A percentile compares a stretch with the other conserved stretches of the same genome.
These are phyloP conservation scores for Uria lomvia DNA, from an alignment of 2,113 vertebrate genomes.

Conservation along the genomic window DNA sequence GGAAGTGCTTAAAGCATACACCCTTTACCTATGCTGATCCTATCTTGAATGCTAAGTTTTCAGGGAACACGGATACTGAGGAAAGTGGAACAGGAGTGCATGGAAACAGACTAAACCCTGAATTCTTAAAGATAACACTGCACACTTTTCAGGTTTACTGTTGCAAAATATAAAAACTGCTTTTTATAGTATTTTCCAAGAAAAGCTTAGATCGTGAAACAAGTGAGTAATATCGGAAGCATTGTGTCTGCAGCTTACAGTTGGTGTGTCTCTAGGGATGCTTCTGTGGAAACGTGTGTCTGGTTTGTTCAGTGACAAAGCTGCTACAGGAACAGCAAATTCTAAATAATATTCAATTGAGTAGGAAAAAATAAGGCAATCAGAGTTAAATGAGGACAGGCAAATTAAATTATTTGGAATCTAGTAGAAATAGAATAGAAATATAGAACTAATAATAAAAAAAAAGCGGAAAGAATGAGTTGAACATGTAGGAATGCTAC, in stretches of 20 bases:
- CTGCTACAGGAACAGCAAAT: not conserved
- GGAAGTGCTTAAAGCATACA: not conserved
- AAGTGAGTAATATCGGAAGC: not conserved
- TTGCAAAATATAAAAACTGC: not conserved
- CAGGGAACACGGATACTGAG: not conserved
- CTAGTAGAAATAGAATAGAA: not conserved
- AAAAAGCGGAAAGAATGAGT: not conserved
- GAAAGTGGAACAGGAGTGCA: fast-evolving
- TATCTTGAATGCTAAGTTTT: not conserved
- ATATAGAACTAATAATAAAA: not conserved
- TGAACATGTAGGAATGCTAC: not conserved
- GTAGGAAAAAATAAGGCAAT: not conserved
- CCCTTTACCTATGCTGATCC: not conserved
- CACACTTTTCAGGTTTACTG: not conserved
- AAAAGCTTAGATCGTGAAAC: not conserved
- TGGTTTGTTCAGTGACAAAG: not conserved
- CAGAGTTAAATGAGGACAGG: not conserved
- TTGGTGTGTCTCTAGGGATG: not conserved
- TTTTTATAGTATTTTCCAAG: not conserved
- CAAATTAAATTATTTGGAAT: not conserved
- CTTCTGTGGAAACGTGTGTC: not conserved
- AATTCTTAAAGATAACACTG: not conserved
- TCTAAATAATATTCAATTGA: not conserved
- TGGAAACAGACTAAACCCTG: not conserved
- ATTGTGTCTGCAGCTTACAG: not conserved